phyloP scores from a whole-genome alignment of 2,113 vertebrate species.

The Madoqua kirkii region DNA sequence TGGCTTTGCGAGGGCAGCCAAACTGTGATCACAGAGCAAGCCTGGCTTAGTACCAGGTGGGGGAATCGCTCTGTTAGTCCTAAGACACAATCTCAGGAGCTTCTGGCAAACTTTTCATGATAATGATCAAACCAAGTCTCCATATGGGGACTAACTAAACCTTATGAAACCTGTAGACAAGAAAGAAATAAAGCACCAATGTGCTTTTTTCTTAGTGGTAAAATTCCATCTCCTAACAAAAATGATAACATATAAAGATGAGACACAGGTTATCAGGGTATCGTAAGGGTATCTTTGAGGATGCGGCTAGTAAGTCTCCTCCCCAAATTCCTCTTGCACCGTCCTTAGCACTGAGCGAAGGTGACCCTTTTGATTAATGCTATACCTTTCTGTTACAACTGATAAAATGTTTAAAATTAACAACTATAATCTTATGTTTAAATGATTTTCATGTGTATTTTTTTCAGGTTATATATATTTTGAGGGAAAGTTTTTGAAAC shows the following conservation, averaged over 20 bases:
- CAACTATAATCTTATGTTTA: neutral
- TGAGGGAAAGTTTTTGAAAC: neutral
- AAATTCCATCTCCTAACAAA: neutral
- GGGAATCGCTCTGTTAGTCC: slow-evolving; percentile 56
- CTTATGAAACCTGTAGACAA: slow-evolving; percentile 88
- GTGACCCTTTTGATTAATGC: neutral
- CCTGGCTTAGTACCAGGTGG: slow-evolving; percentile 79
- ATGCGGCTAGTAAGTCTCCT: neutral
- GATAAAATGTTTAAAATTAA: neutral
- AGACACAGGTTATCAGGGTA: neutral
- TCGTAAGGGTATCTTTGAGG: neutral
- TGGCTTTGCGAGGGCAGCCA: slow-evolving; percentile 82
- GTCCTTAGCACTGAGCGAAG: neutral
- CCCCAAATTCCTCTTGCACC: neutral
- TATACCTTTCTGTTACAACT: neutral
- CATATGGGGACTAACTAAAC: slow-evolving; percentile 78
- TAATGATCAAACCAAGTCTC: slow-evolving; percentile 83
- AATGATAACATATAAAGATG: neutral
- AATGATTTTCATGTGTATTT: neutral
- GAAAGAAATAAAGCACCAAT: slow-evolving; percentile 86
- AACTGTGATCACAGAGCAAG: slow-evolving; percentile 76
- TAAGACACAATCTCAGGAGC: slow-evolving; percentile 84
- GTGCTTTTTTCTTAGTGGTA: neutral
- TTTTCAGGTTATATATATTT: neutral
- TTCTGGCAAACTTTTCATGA: slow-evolving; percentile 81